These are phyloP conservation scores for Lycia hirtaria DNA, from an alignment of 2,888 invertebrate species.

Conservation along the genomic window DNA sequence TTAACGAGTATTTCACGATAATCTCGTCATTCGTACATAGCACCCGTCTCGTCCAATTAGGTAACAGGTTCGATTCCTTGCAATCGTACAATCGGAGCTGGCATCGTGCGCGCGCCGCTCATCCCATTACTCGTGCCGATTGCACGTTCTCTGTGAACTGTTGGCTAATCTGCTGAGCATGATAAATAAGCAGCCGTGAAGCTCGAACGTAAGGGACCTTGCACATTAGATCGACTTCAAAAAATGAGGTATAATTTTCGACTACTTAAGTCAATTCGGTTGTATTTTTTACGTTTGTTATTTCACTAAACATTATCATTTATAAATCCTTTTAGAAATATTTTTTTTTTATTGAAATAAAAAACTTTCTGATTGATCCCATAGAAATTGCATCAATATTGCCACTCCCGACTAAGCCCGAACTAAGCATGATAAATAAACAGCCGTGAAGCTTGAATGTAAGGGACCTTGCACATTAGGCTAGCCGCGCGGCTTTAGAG, in stretches of 20 bases:
- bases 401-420: too few relatives aligned
- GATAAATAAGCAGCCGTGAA: constrained; percentile 29
- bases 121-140: constrained; percentile 48
- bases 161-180: constrained; percentile 18
- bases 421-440: constrained; percentile 28
- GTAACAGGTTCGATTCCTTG: constrained; percentile 16
- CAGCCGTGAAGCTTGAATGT: constrained; percentile 9
- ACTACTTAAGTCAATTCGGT: too few relatives aligned
- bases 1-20: background rate
- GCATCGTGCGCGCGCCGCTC: constrained; percentile 37
- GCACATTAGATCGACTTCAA: background rate
- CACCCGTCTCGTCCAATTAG: constrained; percentile 25
- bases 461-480: background rate
- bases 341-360: too few relatives aligned
- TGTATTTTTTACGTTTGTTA: too few relatives aligned
- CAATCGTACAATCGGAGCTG: constrained; percentile 43
- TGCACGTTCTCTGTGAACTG: constrained; percentile 25
- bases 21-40: constrained; percentile 11
- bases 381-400: too few relatives aligned
- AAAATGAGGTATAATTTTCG: background rate
- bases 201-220: background rate
- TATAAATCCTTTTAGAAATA: too few relatives aligned
- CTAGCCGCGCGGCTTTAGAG: too few relatives aligned
- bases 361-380: too few relatives aligned
- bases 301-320: too few relatives aligned